phyloP scores from a whole-genome alignment of 2,113 vertebrate species.

The Elephantulus edwardii region DNA sequence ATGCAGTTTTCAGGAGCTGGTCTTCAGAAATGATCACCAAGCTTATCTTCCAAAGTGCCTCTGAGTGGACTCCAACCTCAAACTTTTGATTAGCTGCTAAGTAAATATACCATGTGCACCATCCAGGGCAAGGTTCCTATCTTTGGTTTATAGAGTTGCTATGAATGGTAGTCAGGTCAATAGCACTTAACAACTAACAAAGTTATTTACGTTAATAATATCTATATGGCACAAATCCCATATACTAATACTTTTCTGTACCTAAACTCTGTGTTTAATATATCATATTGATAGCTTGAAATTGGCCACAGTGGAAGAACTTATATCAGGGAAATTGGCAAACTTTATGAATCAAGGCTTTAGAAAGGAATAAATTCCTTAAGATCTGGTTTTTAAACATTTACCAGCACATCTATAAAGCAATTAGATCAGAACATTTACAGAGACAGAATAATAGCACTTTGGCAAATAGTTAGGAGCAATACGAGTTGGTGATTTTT shows the following conservation, averaged over 20 bases:
- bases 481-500: neutral
- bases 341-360: neutral
- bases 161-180: no score
- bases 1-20: neutral
- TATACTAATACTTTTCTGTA: accelerated
- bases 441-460: accelerated
- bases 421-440: neutral
- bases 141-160: no score
- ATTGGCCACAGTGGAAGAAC: neutral
- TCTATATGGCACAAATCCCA: accelerated
- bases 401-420: neutral
- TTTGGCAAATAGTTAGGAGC: neutral
- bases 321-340: neutral
- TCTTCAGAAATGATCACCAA: no score
- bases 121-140: no score
- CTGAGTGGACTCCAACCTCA: neutral
- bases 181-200: no score
- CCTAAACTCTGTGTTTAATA: neutral
- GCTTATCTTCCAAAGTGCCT: neutral
- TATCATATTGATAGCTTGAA: neutral
- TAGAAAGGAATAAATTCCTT: neutral
- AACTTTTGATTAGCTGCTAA: neutral
- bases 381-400: neutral
- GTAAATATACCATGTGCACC: no score
- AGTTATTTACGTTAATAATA: no score